A percentile compares a stretch with the other conserved stretches of the same genome.
Evolutionary conservation across 2,888 invertebrate genomes (phyloP).

Genomic region (Anthophora plumipes): DNA sequence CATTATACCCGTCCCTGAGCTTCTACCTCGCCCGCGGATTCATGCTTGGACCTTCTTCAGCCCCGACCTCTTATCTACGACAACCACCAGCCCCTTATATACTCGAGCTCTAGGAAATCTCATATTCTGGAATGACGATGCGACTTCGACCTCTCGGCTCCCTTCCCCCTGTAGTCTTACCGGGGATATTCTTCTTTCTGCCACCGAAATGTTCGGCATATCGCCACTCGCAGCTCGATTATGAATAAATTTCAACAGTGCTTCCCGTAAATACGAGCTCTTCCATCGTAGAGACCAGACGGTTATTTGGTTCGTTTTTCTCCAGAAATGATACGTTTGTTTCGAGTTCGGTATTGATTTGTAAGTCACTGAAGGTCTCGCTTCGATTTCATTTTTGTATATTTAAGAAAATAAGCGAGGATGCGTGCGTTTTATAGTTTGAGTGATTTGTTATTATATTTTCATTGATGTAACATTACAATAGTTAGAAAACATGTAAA

Average conservation of each 20-base stretch:
- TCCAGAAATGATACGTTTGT: too few relatives aligned
- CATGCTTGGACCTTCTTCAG: constrained; percentile 19
- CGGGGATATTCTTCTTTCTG: constrained; percentile 58
- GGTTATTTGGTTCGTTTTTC: neutral
- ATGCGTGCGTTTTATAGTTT: neutral
- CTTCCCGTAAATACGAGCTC: neutral
- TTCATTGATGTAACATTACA: too few relatives aligned
- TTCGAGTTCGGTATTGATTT: too few relatives aligned
- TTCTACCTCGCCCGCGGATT: constrained; percentile 66
- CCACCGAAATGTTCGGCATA: constrained; percentile 43
- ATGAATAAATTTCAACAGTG: constrained; percentile 61
- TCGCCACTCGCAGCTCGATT: constrained; percentile 53
- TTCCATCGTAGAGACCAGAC: neutral
- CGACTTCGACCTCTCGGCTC: constrained; percentile 73
- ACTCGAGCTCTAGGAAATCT: constrained; percentile 75
- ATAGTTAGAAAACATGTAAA: too few relatives aligned
- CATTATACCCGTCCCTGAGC: constrained; percentile 71
- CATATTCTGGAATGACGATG: constrained; percentile 82
- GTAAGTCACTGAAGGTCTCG: too few relatives aligned
- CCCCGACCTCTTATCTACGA: constrained; percentile 10
- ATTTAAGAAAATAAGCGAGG: too few relatives aligned
- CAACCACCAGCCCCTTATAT: neutral
- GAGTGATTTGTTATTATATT: too few relatives aligned
- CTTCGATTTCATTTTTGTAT: too few relatives aligned
- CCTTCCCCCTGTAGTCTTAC: constrained; percentile 24